Evolutionary conservation across 2,113 vertebrate species (phyloP).

Genomic region (Forbesichthys agassizii): DNA sequence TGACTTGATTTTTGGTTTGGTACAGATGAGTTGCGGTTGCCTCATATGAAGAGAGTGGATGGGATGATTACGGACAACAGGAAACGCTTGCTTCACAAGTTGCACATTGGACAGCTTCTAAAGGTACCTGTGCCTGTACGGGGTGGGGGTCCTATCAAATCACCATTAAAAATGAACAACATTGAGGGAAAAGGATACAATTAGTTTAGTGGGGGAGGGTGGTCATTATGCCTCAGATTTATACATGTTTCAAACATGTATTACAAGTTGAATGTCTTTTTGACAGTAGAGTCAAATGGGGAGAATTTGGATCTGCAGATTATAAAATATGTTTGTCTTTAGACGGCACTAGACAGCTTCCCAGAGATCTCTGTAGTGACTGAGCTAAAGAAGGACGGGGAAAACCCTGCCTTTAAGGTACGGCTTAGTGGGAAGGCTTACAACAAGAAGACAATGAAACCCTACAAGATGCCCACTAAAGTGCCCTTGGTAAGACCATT

Average conservation of each 20-base stretch:
- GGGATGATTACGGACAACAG: conserved; percentile 94
- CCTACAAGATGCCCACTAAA: conserved; percentile 87
- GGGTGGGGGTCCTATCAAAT: neutral
- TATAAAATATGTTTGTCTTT: conserved; percentile 33
- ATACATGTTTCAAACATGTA: neutral
- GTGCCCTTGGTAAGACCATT: conserved; percentile 83
- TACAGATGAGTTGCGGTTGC: conserved; percentile 92
- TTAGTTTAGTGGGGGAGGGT: no score
- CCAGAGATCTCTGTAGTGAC: conserved; percentile 92
- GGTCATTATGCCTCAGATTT: neutral
- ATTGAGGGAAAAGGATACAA: no score
- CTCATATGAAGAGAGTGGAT: conserved; percentile 95
- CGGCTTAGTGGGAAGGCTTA: conserved; percentile 93
- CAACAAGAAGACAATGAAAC: conserved; percentile 94
- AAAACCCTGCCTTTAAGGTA: conserved; percentile 86
- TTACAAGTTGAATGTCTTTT: no score
- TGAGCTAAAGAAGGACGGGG: conserved; percentile 86
- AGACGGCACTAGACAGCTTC: conserved; percentile 95
- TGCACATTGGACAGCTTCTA: conserved; percentile 87
- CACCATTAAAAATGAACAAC: no score
- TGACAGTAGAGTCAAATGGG: no score
- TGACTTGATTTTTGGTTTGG: conserved; percentile 4
- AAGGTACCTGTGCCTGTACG: conserved; percentile 78
- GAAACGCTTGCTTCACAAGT: conserved; percentile 89
- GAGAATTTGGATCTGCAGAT: no score